Evolutionary conservation across 2,888 invertebrate species (phyloP).

Genomic region (Epicampocera succincta): DNA sequence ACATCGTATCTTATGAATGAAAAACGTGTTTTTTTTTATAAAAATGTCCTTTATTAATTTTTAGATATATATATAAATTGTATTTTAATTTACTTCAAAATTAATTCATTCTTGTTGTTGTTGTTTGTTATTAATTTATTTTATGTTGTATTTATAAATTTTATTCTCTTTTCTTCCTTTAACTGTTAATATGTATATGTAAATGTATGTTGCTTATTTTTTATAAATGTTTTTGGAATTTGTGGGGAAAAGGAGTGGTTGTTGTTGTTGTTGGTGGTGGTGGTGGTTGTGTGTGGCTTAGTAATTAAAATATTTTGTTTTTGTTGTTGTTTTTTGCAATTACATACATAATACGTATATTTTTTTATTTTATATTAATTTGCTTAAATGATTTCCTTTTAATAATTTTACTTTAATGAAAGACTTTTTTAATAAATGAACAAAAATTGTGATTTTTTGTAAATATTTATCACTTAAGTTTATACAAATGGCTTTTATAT

Average conservation of each 20-base stretch:
- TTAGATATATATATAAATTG: constrained; percentile 68
- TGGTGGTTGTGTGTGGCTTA: constrained; percentile 55
- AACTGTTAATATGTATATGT: constrained; percentile 67
- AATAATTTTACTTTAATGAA: constrained; percentile 49
- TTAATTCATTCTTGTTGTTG: constrained; percentile 59
- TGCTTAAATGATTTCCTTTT: constrained; percentile 35
- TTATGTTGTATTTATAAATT: constrained; percentile 61
- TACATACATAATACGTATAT: constrained; percentile 28
- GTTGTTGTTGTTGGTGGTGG: constrained; percentile 8
- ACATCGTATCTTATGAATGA: background rate
- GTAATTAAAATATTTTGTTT: constrained; percentile 59
- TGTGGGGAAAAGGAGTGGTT: background rate
- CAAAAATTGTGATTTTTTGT: constrained; percentile 65
- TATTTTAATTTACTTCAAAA: constrained; percentile 67
- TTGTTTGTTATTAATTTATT: constrained; percentile 48
- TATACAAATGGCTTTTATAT: constrained; percentile 80
- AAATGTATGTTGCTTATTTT: background rate
- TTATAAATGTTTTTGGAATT: constrained; percentile 66
- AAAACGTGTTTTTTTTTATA: constrained; percentile 23
- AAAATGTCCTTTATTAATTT: constrained; percentile 61
- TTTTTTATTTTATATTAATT: constrained; percentile 9
- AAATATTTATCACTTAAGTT: constrained; percentile 79
- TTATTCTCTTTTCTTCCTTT: constrained; percentile 47
- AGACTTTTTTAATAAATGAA: constrained; percentile 52
- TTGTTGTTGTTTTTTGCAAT: constrained; percentile 46